Evolutionary conservation across 64 coral and sea anemone genomes (phyloP).

Genomic region (Montipora foliosa): DNA sequence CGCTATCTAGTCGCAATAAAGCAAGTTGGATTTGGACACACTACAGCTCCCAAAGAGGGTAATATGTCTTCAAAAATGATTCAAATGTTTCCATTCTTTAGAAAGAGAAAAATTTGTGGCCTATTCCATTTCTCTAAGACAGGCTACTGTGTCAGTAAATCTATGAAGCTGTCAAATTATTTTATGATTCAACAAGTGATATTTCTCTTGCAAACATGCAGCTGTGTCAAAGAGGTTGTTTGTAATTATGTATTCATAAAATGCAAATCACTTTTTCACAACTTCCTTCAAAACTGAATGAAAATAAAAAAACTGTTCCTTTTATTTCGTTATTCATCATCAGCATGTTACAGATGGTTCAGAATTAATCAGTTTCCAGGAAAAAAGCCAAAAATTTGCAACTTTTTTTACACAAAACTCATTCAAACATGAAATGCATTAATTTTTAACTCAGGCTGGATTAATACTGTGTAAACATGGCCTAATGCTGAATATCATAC

Average conservation of each 20-base stretch:
- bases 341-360: background rate
- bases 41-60: background rate
- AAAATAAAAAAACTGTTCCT: background rate
- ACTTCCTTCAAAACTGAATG: background rate
- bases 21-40: background rate
- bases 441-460: slow-evolving; percentile 17
- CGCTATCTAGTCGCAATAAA: background rate
- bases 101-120: no score
- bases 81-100: background rate
- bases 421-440: background rate
- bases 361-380: background rate
- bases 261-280: slow-evolving; percentile 32
- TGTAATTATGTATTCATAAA: slow-evolving; percentile 4
- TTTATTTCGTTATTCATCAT: background rate
- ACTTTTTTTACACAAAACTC: background rate
- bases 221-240: background rate
- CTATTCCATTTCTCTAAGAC: no score
- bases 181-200: background rate
- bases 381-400: background rate
- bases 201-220: background rate
- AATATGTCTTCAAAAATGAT: background rate
- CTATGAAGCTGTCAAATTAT: background rate
- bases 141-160: background rate
- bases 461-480: slow-evolving; percentile 51
- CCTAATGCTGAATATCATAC: background rate